Conservation (phyloP, 2,797 vertebrate genomes). For the Oryzias dopingdopingensis region DNA sequence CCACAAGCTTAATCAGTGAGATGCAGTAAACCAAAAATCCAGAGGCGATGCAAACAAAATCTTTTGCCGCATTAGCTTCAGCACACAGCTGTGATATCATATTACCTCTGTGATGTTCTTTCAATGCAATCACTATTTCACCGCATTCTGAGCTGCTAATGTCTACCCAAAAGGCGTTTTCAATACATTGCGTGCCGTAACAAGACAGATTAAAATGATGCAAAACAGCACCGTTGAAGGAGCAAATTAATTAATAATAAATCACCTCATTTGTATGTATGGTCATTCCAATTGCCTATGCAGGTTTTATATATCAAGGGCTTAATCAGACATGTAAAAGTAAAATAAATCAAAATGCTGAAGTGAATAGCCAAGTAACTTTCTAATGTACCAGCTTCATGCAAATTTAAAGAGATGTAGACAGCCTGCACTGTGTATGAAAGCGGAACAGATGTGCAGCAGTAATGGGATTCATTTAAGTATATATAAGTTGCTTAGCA, state of each 20-base stretch:
- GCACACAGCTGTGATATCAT: slow-evolving; percentile 27
- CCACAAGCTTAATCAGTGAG: slow-evolving; percentile 26
- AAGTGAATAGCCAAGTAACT: background rate
- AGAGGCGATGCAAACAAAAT: slow-evolving; percentile 51
- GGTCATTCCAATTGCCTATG: slow-evolving; percentile 4
- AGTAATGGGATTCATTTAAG: slow-evolving; percentile 6
- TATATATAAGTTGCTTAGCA: background rate
- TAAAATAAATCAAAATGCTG: background rate
- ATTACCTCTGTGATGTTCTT: slow-evolving; percentile 18
- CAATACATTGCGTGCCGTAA: slow-evolving; percentile 10
- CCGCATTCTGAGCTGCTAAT: slow-evolving; percentile 9
- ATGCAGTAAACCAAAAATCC: slow-evolving; percentile 30
- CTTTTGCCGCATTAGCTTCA: slow-evolving; percentile 42
- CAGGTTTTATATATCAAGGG: background rate
- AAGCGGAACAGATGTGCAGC: background rate
- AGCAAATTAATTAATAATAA: slow-evolving; percentile 15
- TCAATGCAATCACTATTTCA: slow-evolving; percentile 24
- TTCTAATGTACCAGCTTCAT: background rate
- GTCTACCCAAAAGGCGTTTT: background rate
- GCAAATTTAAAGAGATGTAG: slow-evolving; percentile 1
- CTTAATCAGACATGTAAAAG: slow-evolving; percentile 2
- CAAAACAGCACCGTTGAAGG: background rate
- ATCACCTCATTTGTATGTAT: slow-evolving; percentile 11
- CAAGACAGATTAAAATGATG: slow-evolving; percentile 6
- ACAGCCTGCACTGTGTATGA: slow-evolving; percentile 1